Base-by-base conservation (phyloP, 1,140 invertebrate species). In the Aphelinus certus region DNA sequence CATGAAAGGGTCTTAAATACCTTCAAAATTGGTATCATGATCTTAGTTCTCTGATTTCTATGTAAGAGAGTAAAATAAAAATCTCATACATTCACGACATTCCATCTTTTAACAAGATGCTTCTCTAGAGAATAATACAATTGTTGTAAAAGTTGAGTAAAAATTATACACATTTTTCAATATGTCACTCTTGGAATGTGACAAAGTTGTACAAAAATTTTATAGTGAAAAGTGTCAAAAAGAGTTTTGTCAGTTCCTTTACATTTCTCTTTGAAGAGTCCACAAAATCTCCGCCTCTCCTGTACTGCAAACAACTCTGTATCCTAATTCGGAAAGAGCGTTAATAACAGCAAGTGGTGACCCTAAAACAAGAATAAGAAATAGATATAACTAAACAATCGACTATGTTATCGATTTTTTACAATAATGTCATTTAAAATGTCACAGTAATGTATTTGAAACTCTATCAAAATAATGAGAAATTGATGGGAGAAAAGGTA, bases 271-370 rank as follows among this genome's bases (percentile, higher is more conserved):
- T 83, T 94, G 91, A 85, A 95, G 87, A 47, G 94, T 95, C 94
- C 94, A 95, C 80, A 93, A 91, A 80, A 94, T 91, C 86, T 95
- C 94, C 10, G 91, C 88, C 83, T 95, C 94, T 45, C 94, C 94
- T 75, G 93, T 93, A 83, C 90, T 93, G 80, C 91, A 91, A 77
- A 94, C 87, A 57, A 95, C 91, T 82, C 91, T 91, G 84, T 95
- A 95, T 64, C 93, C 94, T 71, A 95, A 87, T 81, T 94, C 91
- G 73, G 91, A 90, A 76, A 95, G 83, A 46, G 92, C 89, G 83
- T 95, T 95, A 69, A 95, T 90, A 71, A 93, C 88, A 67, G 88
- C 80, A 65, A 93, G 83, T 3, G 92, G 91, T 57, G 91, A 84
- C 81, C 87, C 88, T 83, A 90, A 82, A 88, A 86, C 73, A 69